Conservation (phyloP, 2,888 invertebrate species). For the Philaethria dido region DNA sequence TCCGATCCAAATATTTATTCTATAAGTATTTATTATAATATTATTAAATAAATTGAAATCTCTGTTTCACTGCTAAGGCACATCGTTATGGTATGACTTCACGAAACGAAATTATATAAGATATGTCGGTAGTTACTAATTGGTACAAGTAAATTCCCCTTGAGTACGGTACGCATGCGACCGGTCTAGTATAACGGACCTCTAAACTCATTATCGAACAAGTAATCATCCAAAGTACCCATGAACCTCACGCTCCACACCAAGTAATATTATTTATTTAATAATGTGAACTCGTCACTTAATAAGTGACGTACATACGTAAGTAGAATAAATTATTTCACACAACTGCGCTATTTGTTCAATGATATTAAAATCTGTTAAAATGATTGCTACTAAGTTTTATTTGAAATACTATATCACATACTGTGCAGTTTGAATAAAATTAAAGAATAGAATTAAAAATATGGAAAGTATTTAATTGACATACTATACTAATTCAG, state of each 20-base stretch:
- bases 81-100: constrained; percentile 41
- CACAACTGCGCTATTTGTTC: constrained; percentile 4
- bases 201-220: constrained; percentile 70
- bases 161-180: constrained; percentile 58
- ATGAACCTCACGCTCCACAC: constrained; percentile 51
- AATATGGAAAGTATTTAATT: not conserved
- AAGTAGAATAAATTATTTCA: not conserved
- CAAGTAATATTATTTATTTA: constrained; percentile 48
- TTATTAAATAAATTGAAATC: constrained; percentile 26
- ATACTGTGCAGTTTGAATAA: no score
- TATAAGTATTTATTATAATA: no score
- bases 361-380: not conserved
- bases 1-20: constrained; percentile 10
- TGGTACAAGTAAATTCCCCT: constrained; percentile 59
- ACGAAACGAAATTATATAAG: constrained; percentile 65
- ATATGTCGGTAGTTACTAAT: constrained; percentile 70
- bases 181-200: constrained; percentile 68
- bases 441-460: not conserved
- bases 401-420: not conserved
- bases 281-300: constrained; percentile 54
- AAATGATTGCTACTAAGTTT: not conserved
- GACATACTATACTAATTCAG: not conserved
- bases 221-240: constrained; percentile 63
- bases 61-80: constrained; percentile 32
- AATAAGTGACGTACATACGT: no score